Percentiles rank a stretch among this genome's conserved stretches.
Conservation (phyloP, 30 jellyfish, hydroid and myxozoan species). For the Aurelia sp. region DNA sequence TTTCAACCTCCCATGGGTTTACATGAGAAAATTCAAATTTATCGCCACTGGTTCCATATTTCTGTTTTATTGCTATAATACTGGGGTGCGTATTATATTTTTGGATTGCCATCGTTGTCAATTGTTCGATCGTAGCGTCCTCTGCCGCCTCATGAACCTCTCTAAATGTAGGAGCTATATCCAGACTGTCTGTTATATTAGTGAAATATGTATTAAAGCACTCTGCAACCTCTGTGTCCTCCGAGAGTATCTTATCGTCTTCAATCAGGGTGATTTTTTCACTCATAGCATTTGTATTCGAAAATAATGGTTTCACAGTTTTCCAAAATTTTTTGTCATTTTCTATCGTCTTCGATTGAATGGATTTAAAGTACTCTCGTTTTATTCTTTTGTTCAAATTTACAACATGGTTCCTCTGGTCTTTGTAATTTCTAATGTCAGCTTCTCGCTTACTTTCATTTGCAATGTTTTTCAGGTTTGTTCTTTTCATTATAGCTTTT, state of each 20-base stretch:
- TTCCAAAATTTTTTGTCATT: conserved; percentile 17
- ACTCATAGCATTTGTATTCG: conserved; percentile 2
- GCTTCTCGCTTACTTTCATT: background rate
- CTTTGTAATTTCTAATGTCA: conserved; percentile 32
- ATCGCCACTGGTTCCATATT: conserved; percentile 34
- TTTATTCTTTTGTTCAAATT: background rate
- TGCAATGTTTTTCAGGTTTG: too few species aligned
- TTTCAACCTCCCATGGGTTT: conserved; percentile 32
- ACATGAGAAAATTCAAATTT: conserved; percentile 25
- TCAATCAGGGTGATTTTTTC: conserved; percentile 10
- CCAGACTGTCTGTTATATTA: conserved; percentile 16
- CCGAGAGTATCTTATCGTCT: conserved; percentile 2
- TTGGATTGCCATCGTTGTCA: conserved; percentile 16
- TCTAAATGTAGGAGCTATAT: conserved; percentile 22
- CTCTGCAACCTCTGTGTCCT: conserved; percentile 6
- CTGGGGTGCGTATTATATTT: conserved; percentile 24
- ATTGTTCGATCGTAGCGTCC: conserved; percentile 19
- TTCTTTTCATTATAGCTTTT: too few species aligned
- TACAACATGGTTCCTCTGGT: conserved; percentile 24
- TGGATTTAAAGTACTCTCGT: background rate
- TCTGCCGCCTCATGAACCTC: conserved; percentile 11
- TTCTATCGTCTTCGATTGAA: background rate
- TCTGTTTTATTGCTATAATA: conserved; percentile 19
- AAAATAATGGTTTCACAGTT: conserved; percentile 24
- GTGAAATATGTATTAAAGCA: conserved; percentile 24